Evolutionary conservation across 2,797 vertebrate species (phyloP).

Genomic region (Alauda arvensis): DNA sequence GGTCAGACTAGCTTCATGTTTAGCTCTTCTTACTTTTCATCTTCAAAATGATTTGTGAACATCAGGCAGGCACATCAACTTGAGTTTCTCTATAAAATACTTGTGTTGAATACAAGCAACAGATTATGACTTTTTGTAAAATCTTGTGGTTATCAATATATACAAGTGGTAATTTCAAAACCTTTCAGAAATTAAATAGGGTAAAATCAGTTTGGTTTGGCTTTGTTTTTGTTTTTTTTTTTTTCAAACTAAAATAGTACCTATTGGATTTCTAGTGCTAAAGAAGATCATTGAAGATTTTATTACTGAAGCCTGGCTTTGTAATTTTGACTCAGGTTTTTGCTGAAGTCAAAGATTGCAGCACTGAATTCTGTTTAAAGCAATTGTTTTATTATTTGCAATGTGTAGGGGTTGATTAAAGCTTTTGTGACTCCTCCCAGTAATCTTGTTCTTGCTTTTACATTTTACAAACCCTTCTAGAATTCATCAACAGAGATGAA

Average conservation of each 20-base stretch:
- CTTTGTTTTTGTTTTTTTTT: too few species aligned
- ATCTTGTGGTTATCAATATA: neutral
- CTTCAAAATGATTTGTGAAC: conserved; percentile 6
- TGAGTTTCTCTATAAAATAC: neutral
- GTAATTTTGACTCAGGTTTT: neutral
- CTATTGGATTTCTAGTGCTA: neutral
- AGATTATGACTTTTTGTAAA: neutral
- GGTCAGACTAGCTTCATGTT: neutral
- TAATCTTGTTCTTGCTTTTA: neutral
- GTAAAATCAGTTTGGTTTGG: neutral
- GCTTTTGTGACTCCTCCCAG: neutral
- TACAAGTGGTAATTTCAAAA: neutral
- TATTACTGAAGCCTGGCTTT: neutral
- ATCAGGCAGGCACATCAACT: neutral
- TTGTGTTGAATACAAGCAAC: neutral
- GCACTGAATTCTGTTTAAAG: neutral
- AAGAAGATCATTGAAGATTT: neutral
- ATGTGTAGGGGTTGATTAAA: neutral
- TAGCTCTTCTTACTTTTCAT: neutral
- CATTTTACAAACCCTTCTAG: neutral
- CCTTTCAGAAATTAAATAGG: neutral
- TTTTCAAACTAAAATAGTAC: neutral
- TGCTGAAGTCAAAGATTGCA: neutral
- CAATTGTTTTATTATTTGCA: neutral
- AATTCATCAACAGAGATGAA: neutral